Base-by-base conservation (phyloP, 1,140 invertebrate species). In the Drosophila obscura region DNA sequence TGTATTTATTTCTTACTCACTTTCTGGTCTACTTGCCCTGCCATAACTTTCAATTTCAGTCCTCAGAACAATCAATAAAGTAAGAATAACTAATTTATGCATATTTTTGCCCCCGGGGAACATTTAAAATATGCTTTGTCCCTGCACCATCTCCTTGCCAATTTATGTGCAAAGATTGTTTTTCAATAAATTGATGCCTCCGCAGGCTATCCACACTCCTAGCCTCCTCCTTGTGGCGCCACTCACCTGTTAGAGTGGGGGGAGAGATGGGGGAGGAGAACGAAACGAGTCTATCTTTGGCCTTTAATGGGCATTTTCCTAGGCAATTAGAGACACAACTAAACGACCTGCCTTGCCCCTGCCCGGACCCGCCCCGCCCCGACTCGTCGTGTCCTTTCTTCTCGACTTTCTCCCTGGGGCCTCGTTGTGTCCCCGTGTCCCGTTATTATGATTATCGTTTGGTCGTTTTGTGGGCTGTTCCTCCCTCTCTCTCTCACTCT, bases 391-490 rank as follows among this genome's bases (percentile, higher is more conserved):
- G 48, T 43, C 28, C 41, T 63, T 28, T 73, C 26, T 45, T 62
- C 35, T 39, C 46, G 45, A 35, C 15, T 35, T 61, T 62, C 41
- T 84, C 81, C 81, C 82, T 66, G 53, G 73, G 77, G 81, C 78
- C 77, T 84, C 81, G 77, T 84, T 87, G 64, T 39, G 35, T 39
- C 11, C 64, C n/a, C 57, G 58, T 80, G 64, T 75, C 77, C 82
- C 68, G 80, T 87, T 87, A 77, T 84, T 87, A 87, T 84, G 78
- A 87, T 84, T 84, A 84, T 84, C 80, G 66, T 80, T 67, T 74
- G 77, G 49, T 77, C 73, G 81, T 81, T 84, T 71, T 87, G 77
- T 87, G 82, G 82, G 45, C 58, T 73, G 53, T 69, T 16, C 9
- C 48, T 61, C 64, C 22, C 49, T 67, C 48, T 61, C 64, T 16